Percentiles rank a stretch among this genome's conserved stretches.
These are phyloP conservation scores for Peromyscus aztecus DNA, from an alignment of 2,797 vertebrate species.

Conservation along the genomic window DNA sequence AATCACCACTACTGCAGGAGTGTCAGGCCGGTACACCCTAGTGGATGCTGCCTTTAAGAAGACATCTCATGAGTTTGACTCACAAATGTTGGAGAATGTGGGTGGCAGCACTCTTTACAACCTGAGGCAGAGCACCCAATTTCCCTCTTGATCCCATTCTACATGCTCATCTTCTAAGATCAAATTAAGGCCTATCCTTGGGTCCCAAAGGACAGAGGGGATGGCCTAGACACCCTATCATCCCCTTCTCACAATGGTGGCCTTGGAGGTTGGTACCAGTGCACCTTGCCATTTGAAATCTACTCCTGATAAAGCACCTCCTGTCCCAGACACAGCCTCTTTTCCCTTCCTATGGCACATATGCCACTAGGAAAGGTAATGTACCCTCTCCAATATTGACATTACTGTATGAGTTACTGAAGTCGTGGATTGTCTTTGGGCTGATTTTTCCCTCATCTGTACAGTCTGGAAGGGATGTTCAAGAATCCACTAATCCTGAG, in stretches of 20 bases:
- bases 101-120: constrained; percentile 62
- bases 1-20: not conserved
- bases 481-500: constrained; percentile 18
- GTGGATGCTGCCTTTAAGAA: constrained; percentile 7
- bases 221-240: not conserved
- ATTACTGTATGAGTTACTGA: not conserved
- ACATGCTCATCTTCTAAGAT: constrained; percentile 34
- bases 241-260: not conserved
- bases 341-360: not conserved
- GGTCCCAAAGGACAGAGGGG: constrained; percentile 44
- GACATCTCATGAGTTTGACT: not conserved
- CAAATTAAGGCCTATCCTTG: constrained; percentile 33
- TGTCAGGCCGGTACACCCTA: not conserved
- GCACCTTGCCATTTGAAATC: constrained; percentile 16
- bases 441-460: constrained; percentile 43
- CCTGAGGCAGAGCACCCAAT: constrained; percentile 48
- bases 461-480: constrained; percentile 20
- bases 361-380: not conserved
- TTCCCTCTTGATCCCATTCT: constrained; percentile 2
- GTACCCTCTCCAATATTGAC: not conserved
- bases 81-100: not conserved
- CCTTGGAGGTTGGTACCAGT: constrained; percentile 32
- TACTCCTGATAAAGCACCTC: not conserved
- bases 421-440: constrained; percentile 50
- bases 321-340: not conserved